These are phyloP conservation scores for Gambelia wislizenii DNA, from an alignment of 2,797 vertebrate species.

Conservation along the genomic window DNA sequence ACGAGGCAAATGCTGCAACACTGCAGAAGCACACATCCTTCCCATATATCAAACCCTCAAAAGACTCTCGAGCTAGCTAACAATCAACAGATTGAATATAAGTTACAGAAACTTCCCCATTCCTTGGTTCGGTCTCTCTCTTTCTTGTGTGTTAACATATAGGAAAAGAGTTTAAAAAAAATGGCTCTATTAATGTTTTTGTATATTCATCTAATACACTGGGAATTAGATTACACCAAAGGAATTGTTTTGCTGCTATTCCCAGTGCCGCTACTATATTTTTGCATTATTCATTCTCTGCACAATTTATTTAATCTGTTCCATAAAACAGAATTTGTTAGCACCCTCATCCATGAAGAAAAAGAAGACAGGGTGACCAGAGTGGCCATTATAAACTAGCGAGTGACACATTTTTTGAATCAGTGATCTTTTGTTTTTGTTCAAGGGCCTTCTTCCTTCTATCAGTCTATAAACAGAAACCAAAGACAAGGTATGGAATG, in stretches of 20 bases:
- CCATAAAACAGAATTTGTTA: neutral
- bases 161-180: neutral
- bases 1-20: too few species aligned
- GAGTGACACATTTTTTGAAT: neutral
- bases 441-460: neutral
- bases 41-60: too few species aligned
- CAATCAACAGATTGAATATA: neutral
- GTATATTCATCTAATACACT: neutral
- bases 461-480: too few species aligned
- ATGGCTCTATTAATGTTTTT: neutral
- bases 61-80: neutral
- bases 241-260: neutral
- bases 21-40: too few species aligned
- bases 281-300: neutral
- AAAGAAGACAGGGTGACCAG: neutral
- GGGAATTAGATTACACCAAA: too few species aligned
- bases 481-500: neutral
- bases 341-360: neutral
- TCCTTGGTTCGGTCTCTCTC: neutral
- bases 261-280: neutral
- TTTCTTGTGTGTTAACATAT: neutral
- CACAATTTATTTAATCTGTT: neutral
- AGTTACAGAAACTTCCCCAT: neutral
- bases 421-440: neutral
- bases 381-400: neutral